Evolutionary conservation across 2,797 vertebrate genomes (phyloP), one percentile per base, ranked within the genome.

Genomic region (Scleropages formosus): DNA sequence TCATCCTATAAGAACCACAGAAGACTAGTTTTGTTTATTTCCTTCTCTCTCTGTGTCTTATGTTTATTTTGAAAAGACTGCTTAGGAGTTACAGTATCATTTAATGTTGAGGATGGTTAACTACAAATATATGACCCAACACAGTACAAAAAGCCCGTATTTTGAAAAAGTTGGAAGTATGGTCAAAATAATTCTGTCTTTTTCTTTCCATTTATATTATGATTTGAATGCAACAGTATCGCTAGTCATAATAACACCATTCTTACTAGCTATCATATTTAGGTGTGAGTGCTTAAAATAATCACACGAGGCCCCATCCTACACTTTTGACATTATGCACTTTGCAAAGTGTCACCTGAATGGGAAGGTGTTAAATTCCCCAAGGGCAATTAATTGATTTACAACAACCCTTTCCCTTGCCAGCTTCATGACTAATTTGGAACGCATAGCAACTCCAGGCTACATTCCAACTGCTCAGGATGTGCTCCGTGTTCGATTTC

Each of bases 401-500:
- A 16, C 58, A 63, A 24, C 6, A 39, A 20, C 66, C 18, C 26
- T 46, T 22, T 13, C 16, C 18, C 61, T 81, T 31, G 80, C 44
- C 65, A 99, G 97, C 88, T 99, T 96, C 86, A 93, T 99, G 89
- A 92, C 79, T 0, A 93, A 96, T 10, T 91, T 98, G 89, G 95
- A 96, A 67, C 95, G 98, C 73, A 97, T 98, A 0, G 88, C 95
- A 0, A 87, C 91, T 56, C 87, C 84, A 0, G 93, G 95, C 84
- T 99, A 97, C 91, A 91, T 98, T 84, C 98, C 98, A 77, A 96
- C 94, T 18, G 95, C 94, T 78, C 97, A 99, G 90, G 98, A 98
- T 8, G 96, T 99, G 87, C 89, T 98, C 80, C 93, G 96, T 73
- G 98, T 99, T 78, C 91, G 97, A 73, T 95, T 98, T 82, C 98